phyloP scores from a whole-genome alignment of 30 jellyfish, hydroid and myxozoan species.

The Turritopsis rubra region DNA sequence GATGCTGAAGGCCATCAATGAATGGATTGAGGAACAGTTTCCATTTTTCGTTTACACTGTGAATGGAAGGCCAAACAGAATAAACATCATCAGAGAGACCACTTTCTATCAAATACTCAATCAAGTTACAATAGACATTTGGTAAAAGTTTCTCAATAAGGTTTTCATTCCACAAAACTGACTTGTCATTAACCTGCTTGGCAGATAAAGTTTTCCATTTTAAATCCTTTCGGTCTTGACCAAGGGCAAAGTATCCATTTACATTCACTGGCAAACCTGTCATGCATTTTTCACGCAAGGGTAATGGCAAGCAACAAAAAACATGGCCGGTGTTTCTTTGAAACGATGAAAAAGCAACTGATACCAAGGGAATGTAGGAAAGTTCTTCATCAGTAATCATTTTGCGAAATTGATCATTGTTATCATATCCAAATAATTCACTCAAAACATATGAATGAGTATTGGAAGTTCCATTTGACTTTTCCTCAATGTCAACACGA shows the following conservation, averaged over 20 bases:
- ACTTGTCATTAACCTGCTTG: constrained; percentile 30
- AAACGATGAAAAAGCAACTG: constrained; percentile 31
- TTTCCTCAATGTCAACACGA: constrained; percentile 1
- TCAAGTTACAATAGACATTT: constrained; percentile 31
- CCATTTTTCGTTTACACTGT: constrained; percentile 56
- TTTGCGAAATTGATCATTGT: background rate
- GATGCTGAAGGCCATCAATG: background rate
- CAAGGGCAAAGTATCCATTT: constrained; percentile 71
- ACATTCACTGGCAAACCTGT: constrained; percentile 74
- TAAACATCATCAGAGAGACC: constrained; percentile 13
- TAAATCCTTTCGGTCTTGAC: constrained; percentile 68
- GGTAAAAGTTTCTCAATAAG: constrained; percentile 48
- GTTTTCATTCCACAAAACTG: constrained; percentile 47
- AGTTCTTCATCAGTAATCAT: constrained; percentile 9
- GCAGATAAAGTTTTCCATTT: constrained; percentile 49
- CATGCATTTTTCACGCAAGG: constrained; percentile 30
- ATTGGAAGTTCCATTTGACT: background rate
- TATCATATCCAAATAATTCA: constrained; percentile 18
- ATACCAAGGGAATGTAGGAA: constrained; percentile 47
- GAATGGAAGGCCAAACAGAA: constrained; percentile 30
- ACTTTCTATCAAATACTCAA: constrained; percentile 12
- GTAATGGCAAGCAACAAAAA: constrained; percentile 67
- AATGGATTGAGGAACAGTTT: background rate
- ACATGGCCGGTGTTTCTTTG: constrained; percentile 41
- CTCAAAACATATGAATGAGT: constrained; percentile 18